Conservation (phyloP, 2,113 vertebrate genomes). For the zebrafish (Danio rerio) region GRCz12tu NC_133193.1:45235001-45235500, state of each 20-base stretch:
- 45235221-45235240: neutral
- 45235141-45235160: neutral
- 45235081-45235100: too few relatives aligned
- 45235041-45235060: too few relatives aligned
- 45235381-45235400: constrained; percentile 33
- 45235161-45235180: neutral
- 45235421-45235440: neutral
- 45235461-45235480: neutral
- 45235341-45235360: constrained; percentile 22
- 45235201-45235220: neutral
- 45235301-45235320: constrained; percentile 31
- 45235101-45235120: too few relatives aligned
- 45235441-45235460: neutral
- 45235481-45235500: neutral
- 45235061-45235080: too few relatives aligned
- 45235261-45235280: constrained; percentile 60
- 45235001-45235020: too few relatives aligned
- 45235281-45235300: constrained; percentile 56
- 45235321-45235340: constrained; percentile 42
- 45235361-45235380: constrained; percentile 27
- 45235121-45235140: too few relatives aligned
- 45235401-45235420: constrained; percentile 3
- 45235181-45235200: neutral
- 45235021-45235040: too few relatives aligned
- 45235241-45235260: constrained; percentile 25